Evolutionary conservation across 2,888 invertebrate genomes (phyloP), one percentile per base, ranked within the genome.

Genomic region (Cyclophora albipunctata): DNA sequence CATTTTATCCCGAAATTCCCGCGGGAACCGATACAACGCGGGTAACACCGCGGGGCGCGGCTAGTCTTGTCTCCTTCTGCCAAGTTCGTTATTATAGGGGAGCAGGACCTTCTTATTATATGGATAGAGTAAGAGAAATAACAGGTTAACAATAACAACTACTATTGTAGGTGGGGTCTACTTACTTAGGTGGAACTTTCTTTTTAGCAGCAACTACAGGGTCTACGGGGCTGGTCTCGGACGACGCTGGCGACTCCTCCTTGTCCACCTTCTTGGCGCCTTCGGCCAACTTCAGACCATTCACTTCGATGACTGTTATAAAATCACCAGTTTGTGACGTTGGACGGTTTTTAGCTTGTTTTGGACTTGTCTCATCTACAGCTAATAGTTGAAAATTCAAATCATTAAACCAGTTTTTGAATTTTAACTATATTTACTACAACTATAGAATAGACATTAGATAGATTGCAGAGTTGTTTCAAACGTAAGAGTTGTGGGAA

Each of bases 231-330:
- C 91, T 91, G 61, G 89, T 89, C 48, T 89, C 87, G 5, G 87
- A 79, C 4, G 87, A 81, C 54, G 78, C 79, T n/a, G 80, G 73
- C 7, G 81, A 79, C 34, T 85, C 84, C 47, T 87, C 84, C 45
- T 72, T 20, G 20, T 20, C 64, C 62, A 82, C 84, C 64, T 85
- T 86, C 34, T 75, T 73, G 54, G 82, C 82, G 71, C 76, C 79
- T 67, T 88, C 86, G 52, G 88, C 89, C 63, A 89, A 84, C 73
- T 93, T 93, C 68, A 92, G 86, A 76, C 95, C 96, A 81, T 95
- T 96, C 42, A 96, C 95, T 91, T 95, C 95, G 67, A 96, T 96
- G 60, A 96, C 96, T 55, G 96, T 96, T 61, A 96, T 93, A 84
- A 96, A 96, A 81, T 95, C 89, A 74, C 81, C 89, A 59, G 80